Percentiles rank a stretch among this genome's conserved stretches.
Evolutionary conservation across 2,888 invertebrate species (phyloP).

Genomic region (Sipha maydis): DNA sequence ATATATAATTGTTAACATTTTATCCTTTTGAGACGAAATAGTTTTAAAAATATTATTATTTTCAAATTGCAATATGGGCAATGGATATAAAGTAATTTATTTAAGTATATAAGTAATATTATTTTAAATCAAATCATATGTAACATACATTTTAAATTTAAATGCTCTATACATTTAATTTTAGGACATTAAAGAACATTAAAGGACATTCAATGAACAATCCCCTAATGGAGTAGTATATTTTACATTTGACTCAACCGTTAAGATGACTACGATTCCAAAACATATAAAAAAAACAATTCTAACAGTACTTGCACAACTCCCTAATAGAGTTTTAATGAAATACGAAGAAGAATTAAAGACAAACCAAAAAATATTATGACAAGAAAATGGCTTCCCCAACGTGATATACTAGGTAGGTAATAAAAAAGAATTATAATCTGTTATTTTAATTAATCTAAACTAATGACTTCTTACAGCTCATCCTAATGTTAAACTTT

Average conservation of each 20-base stretch:
- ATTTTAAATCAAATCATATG: not conserved
- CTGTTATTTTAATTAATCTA: no score
- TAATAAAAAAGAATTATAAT: not conserved
- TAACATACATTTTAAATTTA: not conserved
- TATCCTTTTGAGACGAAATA: no score
- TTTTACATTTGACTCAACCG: conserved; percentile 43
- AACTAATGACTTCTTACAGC: not conserved
- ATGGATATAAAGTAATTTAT: no score
- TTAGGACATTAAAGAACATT: conserved; percentile 40
- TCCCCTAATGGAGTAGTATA: conserved; percentile 40
- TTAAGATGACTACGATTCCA: conserved; percentile 36
- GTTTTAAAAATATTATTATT: no score
- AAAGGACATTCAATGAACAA: conserved; percentile 36
- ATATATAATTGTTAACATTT: no score
- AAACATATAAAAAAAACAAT: conserved; percentile 30
- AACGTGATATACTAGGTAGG: no score
- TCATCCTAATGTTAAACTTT: not conserved
- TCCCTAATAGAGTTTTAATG: conserved; percentile 34
- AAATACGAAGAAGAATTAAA: conserved; percentile 53
- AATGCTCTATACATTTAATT: not conserved
- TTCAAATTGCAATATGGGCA: no score
- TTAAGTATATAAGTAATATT: not conserved
- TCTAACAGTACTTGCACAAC: conserved; percentile 29
- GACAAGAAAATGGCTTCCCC: conserved; percentile 37
- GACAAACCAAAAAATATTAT: conserved; percentile 45